Percentiles rank a stretch among this genome's conserved stretches.
phyloP scores from a whole-genome alignment of 1,140 invertebrate species.

The Platorchestia sp. region DNA sequence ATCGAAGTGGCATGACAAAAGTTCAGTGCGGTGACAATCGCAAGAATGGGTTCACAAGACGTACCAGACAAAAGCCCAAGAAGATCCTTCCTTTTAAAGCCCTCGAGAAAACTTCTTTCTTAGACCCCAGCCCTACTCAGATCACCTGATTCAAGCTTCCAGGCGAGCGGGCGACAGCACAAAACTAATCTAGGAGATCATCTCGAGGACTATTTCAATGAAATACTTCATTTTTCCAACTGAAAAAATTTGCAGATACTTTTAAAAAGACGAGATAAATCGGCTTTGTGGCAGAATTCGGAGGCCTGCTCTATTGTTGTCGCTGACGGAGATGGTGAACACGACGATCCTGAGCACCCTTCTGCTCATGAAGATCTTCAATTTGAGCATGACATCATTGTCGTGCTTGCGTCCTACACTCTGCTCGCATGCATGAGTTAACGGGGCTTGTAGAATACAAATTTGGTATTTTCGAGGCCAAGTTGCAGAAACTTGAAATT shows the following conservation, averaged over 20 bases:
- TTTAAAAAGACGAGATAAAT: conserved; percentile 2
- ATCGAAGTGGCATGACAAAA: not conserved
- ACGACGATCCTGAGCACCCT: not conserved
- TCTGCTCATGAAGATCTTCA: not conserved
- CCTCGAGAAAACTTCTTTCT: conserved; percentile 7
- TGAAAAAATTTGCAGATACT: not conserved
- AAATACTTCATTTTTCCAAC: conserved; percentile 1
- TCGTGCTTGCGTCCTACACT: not conserved
- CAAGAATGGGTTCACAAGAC: conserved; percentile 6
- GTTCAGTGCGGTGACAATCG: not conserved
- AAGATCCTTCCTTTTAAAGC: conserved; percentile 1
- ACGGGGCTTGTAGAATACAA: too few relatives aligned
- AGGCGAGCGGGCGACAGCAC: not conserved
- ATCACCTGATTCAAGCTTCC: not conserved
- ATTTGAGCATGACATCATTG: not conserved
- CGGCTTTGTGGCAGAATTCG: not conserved
- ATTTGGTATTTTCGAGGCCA: too few relatives aligned
- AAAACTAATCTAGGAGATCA: not conserved
- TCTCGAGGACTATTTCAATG: not conserved
- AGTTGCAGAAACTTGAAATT: too few relatives aligned
- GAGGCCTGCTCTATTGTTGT: not conserved
- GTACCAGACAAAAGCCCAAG: not conserved
- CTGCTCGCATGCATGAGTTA: not conserved
- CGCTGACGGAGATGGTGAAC: not conserved
- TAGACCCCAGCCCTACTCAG: not conserved